Conservation (phyloP, 1,140 invertebrate species). For the Neomicropteryx cornuta region DNA sequence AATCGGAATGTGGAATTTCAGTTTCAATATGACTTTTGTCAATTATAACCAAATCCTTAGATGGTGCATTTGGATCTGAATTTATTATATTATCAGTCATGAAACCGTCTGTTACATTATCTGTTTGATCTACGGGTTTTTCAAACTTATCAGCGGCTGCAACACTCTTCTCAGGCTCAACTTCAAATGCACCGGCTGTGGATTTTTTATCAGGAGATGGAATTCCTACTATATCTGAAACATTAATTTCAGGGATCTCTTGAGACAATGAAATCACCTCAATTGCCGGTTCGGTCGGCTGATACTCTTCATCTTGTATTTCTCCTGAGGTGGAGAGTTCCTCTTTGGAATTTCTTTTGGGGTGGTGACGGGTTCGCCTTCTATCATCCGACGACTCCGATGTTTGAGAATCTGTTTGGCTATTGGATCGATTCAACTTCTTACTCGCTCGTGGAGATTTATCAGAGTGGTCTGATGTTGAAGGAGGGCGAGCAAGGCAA, state of each 20-base stretch:
- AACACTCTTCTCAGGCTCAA: neutral
- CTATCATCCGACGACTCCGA: conserved; percentile 10
- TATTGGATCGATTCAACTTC: conserved; percentile 7
- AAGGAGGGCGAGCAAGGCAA: conserved; percentile 11
- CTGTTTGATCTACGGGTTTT: too few species aligned
- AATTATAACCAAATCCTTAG: too few species aligned
- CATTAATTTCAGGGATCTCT: neutral
- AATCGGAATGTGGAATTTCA: too few species aligned
- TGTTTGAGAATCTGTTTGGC: conserved; percentile 3
- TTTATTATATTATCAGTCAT: too few species aligned
- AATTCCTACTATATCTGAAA: too few species aligned
- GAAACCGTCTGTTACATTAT: too few species aligned
- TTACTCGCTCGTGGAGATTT: conserved; percentile 9
- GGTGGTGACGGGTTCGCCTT: conserved; percentile 9
- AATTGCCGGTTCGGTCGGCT: neutral
- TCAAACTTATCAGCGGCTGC: too few species aligned
- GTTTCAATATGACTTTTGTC: too few species aligned
- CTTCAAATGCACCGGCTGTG: neutral
- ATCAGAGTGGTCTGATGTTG: conserved; percentile 8
- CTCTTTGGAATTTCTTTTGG: conserved; percentile 8
- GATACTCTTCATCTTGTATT: conserved; percentile 3
- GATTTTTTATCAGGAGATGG: neutral
- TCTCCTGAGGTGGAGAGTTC: neutral
- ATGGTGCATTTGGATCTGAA: too few species aligned
- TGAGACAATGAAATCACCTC: neutral